phyloP scores from a whole-genome alignment of 2,888 invertebrate genomes.

The Eupithecia insigniata region DNA sequence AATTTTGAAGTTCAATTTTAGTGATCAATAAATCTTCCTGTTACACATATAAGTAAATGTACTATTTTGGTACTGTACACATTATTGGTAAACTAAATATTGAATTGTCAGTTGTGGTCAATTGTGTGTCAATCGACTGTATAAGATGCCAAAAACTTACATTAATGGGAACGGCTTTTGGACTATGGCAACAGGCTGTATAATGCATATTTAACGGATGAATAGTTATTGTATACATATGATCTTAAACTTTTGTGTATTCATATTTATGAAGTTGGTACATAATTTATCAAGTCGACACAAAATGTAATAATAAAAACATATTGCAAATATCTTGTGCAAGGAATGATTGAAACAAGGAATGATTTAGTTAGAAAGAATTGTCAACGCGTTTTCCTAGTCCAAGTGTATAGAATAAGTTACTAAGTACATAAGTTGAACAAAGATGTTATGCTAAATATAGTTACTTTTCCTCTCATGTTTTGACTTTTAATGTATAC shows the following conservation, averaged over 20 bases:
- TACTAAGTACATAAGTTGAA: constrained; percentile 58
- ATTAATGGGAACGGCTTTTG: constrained; percentile 13
- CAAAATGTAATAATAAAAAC: not conserved
- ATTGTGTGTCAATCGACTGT: constrained; percentile 20
- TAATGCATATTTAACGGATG: not conserved
- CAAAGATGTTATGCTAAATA: constrained; percentile 74
- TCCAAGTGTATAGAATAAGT: constrained; percentile 64
- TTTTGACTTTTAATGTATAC: constrained; percentile 10
- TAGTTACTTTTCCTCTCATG: constrained; percentile 67
- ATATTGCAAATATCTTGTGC: constrained; percentile 43
- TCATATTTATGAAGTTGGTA: not conserved
- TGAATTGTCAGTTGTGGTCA: constrained; percentile 2
- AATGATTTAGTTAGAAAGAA: constrained; percentile 43
- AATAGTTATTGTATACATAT: not conserved
- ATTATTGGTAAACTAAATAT: constrained; percentile 8
- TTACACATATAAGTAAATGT: constrained; percentile 12
- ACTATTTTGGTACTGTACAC: constrained; percentile 7
- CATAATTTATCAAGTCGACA: not conserved
- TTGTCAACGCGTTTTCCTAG: constrained; percentile 62
- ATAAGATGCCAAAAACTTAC: constrained; percentile 30
- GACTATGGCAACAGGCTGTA: constrained; percentile 2
- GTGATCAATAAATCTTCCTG: constrained; percentile 12
- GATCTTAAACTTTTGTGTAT: not conserved
- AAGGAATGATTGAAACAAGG: constrained; percentile 39
- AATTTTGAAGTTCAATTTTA: constrained; percentile 44